These are phyloP conservation scores for Trachurus trachurus DNA, from an alignment of 2,797 vertebrate species.

Conservation along the genomic window DNA sequence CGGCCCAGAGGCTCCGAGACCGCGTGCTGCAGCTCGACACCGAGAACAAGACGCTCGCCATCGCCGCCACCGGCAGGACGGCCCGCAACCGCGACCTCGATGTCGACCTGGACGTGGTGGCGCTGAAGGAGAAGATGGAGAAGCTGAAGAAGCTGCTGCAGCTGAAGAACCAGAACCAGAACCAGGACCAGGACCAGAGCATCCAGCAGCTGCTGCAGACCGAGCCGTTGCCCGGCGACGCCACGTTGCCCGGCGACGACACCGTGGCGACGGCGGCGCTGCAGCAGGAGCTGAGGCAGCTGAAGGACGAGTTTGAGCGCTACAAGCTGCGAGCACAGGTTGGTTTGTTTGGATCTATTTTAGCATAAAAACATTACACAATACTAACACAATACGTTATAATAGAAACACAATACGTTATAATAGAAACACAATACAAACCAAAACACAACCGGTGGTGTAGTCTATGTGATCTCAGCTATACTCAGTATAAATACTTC, in stretches of 20 bases:
- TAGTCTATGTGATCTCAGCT: too few species aligned
- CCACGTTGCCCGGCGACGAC: too few species aligned
- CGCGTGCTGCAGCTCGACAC: constrained; percentile 91
- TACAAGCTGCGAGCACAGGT: constrained; percentile 91
- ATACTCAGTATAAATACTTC: too few species aligned
- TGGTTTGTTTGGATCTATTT: too few species aligned
- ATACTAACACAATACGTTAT: too few species aligned
- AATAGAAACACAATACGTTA: too few species aligned
- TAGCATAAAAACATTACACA: too few species aligned
- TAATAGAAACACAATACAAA: too few species aligned
- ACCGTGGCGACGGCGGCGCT: constrained; percentile 18
- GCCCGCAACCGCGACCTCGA: constrained; percentile 61
- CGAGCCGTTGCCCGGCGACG: too few species aligned
- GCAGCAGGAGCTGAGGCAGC: constrained; percentile 92
- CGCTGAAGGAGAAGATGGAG: constrained; percentile 90
- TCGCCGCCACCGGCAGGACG: constrained; percentile 85
- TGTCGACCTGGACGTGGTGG: constrained; percentile 84
- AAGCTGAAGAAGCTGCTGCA: constrained; percentile 89
- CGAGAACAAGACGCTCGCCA: constrained; percentile 93
- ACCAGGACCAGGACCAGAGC: constrained; percentile 73
- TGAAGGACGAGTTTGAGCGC: constrained; percentile 95
- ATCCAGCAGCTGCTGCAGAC: constrained; percentile 81
- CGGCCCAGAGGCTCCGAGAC: constrained; percentile 90
- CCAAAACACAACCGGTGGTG: too few species aligned
- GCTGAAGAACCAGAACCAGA: constrained; percentile 61